phyloP scores from a whole-genome alignment of 2,113 vertebrate species.

The Equus przewalskii region DNA sequence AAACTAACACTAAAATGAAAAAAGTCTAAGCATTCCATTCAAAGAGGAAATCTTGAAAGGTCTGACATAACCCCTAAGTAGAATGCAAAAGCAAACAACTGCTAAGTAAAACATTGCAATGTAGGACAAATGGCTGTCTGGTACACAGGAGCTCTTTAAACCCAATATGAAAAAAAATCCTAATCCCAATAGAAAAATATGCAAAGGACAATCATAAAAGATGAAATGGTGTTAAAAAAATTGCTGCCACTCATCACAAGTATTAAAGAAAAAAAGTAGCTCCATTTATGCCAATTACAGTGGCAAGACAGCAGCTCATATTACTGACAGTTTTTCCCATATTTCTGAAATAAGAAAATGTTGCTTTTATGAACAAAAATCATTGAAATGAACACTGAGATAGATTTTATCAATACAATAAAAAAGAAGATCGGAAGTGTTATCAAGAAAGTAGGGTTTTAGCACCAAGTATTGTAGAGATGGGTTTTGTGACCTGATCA shows the following conservation, averaged over 20 bases:
- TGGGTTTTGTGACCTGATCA: background rate
- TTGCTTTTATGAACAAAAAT: background rate
- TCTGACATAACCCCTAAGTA: background rate
- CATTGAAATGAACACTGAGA: background rate
- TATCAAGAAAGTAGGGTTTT: background rate
- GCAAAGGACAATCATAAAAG: background rate
- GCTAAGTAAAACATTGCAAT: background rate
- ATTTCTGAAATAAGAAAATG: background rate
- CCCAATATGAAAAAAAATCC: background rate
- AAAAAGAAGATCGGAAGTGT: background rate
- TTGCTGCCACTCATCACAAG: background rate
- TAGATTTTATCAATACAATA: background rate
- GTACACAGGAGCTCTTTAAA: background rate
- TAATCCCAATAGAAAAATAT: background rate
- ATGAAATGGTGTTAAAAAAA: background rate
- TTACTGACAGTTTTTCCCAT: background rate
- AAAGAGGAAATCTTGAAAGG: background rate
- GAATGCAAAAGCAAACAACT: background rate
- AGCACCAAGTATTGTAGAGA: background rate
- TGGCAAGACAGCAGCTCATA: background rate
- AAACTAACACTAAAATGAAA: background rate
- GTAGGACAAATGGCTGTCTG: background rate
- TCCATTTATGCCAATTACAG: slow-evolving; percentile 10
- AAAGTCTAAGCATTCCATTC: background rate
- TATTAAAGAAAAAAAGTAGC: background rate